Conservation (phyloP, 2,888 invertebrate genomes). For the Cheiracanthium punctorium region DNA sequence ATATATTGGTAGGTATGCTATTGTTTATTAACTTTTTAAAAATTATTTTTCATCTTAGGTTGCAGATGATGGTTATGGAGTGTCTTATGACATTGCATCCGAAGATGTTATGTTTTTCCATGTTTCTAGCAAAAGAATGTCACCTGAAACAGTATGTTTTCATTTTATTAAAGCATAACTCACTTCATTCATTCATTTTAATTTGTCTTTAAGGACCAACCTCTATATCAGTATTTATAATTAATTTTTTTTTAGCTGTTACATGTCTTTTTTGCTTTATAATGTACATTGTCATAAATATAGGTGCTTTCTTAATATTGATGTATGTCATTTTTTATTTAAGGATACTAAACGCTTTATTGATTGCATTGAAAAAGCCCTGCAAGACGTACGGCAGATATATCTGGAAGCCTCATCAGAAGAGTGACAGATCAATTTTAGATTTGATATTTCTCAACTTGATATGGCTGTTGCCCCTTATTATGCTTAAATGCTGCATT, state of each 20-base stretch:
- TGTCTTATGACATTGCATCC: constrained; percentile 98
- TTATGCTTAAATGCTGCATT: constrained; percentile 39
- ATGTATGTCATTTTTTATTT: too few species aligned
- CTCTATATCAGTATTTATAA: too few species aligned
- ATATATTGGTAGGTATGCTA: too few species aligned
- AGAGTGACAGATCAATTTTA: constrained; percentile 13
- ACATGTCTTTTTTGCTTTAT: too few species aligned
- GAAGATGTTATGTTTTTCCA: constrained; percentile 98
- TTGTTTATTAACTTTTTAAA: too few species aligned
- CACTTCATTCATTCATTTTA: too few species aligned
- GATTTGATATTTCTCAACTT: neutral
- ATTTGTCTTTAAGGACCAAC: too few species aligned
- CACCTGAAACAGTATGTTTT: constrained; percentile 87
- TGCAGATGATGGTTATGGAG: constrained; percentile 98
- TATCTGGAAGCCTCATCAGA: constrained; percentile 28
- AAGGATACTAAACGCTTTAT: constrained; percentile 57
- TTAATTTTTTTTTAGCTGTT: too few species aligned
- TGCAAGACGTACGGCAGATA: constrained; percentile 44
- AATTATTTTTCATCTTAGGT: constrained; percentile 77
- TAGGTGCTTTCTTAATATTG: too few species aligned
- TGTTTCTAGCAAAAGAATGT: constrained; percentile 94
- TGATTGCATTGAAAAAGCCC: constrained; percentile 38
- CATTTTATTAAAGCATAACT: neutral
- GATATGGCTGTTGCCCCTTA: constrained; percentile 7
- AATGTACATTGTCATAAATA: too few species aligned